phyloP scores from a whole-genome alignment of 2,888 invertebrate genomes.

The Cheilosia scutellata region DNA sequence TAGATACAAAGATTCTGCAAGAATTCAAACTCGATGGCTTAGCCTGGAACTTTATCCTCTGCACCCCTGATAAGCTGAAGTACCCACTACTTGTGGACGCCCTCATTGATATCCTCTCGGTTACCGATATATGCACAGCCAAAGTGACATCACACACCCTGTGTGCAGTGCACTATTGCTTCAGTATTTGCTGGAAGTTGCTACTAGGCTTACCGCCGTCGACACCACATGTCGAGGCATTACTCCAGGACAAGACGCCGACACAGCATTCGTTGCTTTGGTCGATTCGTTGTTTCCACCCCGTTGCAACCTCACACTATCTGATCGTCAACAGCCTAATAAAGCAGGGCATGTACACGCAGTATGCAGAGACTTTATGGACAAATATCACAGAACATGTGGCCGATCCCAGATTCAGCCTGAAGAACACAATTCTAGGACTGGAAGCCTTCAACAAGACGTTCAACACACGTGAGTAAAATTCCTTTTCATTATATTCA shows the following conservation, averaged over 20 bases:
- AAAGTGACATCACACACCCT: slow-evolving; percentile 87
- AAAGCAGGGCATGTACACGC: slow-evolving; percentile 95
- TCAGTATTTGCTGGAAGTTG: slow-evolving; percentile 87
- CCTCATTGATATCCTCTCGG: slow-evolving; percentile 91
- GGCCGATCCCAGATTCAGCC: slow-evolving; percentile 81
- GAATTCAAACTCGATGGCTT: slow-evolving; percentile 96
- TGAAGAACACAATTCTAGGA: slow-evolving; percentile 82
- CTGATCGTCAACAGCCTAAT: slow-evolving; percentile 94
- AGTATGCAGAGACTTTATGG: slow-evolving; percentile 85
- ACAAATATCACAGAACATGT: slow-evolving; percentile 83
- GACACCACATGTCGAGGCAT: slow-evolving; percentile 92
- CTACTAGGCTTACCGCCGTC: slow-evolving; percentile 95
- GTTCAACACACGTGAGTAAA: slow-evolving; percentile 80
- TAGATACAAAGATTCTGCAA: slow-evolving; percentile 88
- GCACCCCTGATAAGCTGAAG: slow-evolving; percentile 95
- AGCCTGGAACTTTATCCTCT: slow-evolving; percentile 97
- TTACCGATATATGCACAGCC: slow-evolving; percentile 89
- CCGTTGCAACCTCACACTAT: slow-evolving; percentile 93
- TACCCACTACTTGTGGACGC: slow-evolving; percentile 95
- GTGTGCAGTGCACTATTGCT: slow-evolving; percentile 96
- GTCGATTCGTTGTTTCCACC: slow-evolving; percentile 93
- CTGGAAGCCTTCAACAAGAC: slow-evolving; percentile 82
- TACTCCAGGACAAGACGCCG: slow-evolving; percentile 89
- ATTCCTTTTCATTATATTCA: background rate
- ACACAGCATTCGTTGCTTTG: slow-evolving; percentile 94